These are phyloP conservation scores for Drosophila kanapiae DNA, from an alignment of 1,140 invertebrate species.

Conservation along the genomic window DNA sequence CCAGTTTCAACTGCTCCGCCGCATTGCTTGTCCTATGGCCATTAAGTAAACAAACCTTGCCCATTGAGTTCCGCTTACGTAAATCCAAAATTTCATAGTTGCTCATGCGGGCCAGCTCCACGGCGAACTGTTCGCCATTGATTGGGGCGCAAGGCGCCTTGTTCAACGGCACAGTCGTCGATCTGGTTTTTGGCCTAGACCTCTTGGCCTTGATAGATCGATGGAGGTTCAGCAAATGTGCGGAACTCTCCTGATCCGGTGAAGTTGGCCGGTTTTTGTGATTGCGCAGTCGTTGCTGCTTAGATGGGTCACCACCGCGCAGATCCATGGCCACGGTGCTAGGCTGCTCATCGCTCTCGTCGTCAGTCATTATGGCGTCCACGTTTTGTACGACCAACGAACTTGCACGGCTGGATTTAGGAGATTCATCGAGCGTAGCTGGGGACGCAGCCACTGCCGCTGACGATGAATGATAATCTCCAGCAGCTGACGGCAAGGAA, in stretches of 20 bases:
- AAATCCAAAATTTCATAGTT: constrained; percentile 76
- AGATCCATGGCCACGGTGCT: constrained; percentile 57
- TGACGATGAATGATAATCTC: neutral
- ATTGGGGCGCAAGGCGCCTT: constrained; percentile 64
- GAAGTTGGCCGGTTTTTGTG: neutral
- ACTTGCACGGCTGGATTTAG: constrained; percentile 17
- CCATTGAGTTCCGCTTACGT: constrained; percentile 71
- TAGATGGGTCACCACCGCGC: constrained; percentile 26
- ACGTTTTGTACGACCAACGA: neutral
- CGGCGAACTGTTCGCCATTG: constrained; percentile 72
- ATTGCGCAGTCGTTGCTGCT: constrained; percentile 12
- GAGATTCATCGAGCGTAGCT: neutral
- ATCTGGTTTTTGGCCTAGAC: constrained; percentile 6
- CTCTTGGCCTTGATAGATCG: constrained; percentile 10
- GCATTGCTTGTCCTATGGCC: constrained; percentile 20
- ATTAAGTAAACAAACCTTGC: constrained; percentile 34
- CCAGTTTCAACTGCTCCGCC: constrained; percentile 34
- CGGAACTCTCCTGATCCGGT: constrained; percentile 28
- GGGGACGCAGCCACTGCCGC: constrained; percentile 10
- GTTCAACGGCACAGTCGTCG: constrained; percentile 45
- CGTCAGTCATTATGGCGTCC: constrained; percentile 62
- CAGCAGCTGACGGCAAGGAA: neutral
- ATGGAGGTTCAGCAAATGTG: constrained; percentile 60
- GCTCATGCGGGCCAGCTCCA: constrained; percentile 64
- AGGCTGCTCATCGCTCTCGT: constrained; percentile 58